phyloP scores from a whole-genome alignment of 2,888 invertebrate species.

The Deilephila porcellus region DNA sequence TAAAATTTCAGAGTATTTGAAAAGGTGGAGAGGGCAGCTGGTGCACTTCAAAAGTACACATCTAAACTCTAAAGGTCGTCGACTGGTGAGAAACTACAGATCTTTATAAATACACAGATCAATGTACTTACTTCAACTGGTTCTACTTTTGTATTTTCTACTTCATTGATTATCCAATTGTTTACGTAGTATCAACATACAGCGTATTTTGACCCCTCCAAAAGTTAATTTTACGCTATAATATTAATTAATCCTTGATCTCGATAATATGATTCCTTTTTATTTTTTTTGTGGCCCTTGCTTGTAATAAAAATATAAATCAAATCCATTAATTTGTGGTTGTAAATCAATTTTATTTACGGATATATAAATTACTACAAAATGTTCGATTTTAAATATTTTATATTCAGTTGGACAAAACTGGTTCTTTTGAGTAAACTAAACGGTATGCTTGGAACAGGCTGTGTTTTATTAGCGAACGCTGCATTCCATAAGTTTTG shows the following conservation, averaged over 20 bases:
- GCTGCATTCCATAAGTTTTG: constrained; percentile 48
- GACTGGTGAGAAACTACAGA: constrained; percentile 1
- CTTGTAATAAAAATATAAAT: too few relatives aligned
- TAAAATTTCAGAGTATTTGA: neutral
- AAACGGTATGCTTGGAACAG: neutral
- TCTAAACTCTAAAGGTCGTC: constrained; percentile 25
- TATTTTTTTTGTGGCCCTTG: too few relatives aligned
- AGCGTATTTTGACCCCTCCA: too few relatives aligned
- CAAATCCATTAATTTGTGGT: too few relatives aligned
- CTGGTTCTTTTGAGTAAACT: constrained; percentile 14
- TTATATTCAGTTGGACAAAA: neutral
- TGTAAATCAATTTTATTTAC: neutral
- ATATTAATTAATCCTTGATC: too few relatives aligned
- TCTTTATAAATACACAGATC: constrained; percentile 18
- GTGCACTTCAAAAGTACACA: neutral
- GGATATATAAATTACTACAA: neutral
- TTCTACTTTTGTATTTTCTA: constrained; percentile 4
- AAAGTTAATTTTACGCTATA: too few relatives aligned
- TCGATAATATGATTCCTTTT: too few relatives aligned
- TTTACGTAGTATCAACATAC: neutral
- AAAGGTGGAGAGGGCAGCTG: neutral
- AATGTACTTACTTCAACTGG: constrained; percentile 12
- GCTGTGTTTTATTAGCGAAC: constrained; percentile 20
- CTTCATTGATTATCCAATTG: neutral
- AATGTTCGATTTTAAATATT: neutral